Base-by-base conservation (phyloP, 2,888 invertebrate species). In the Listrodromus nycthemerus region DNA sequence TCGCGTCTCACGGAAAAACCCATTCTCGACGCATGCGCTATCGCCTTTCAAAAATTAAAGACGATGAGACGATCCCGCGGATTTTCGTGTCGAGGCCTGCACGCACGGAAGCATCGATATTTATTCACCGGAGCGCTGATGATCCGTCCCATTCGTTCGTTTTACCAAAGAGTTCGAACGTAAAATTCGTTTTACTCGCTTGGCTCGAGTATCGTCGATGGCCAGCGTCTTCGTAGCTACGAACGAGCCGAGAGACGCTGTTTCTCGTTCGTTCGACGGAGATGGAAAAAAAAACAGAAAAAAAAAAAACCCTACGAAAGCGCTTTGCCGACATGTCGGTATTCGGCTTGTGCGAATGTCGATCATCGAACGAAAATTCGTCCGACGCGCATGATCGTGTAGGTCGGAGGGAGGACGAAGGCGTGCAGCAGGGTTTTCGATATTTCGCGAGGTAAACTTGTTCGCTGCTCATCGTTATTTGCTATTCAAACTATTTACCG, bases 381-480 rank as follows among this genome's bases (percentile, higher is more conserved):
- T 37, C 33, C 55, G 55, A 75, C 30, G 45, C 21, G 74, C 58
- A 37, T 24, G 55, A 74, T 74, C 37, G 70, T 69, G 74, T 78
- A 52, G 65, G 65, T 61, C 10, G 79, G 45, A 21, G 30, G 79
- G 45, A 21, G 30, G 45, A 66, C 33, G 10, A 30, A 67, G 77
- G 77, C 37, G 61, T 73, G 67, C 77, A 77, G 82, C 73, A 67
- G 82, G 66, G 77, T 67, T 33, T 78, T 50, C 61, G 52, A 77
- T 73, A 48, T 30, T 30, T 48, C 58, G 75, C 66, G 82, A 79
- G 66, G 71, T 65, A 83, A 70, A 63, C 65, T 79, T 37, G 55
- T 30, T 33, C 70, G 65, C 61, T 79, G 66, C 79, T 66, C 71
- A 80, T 79, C 75, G 61, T 37, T 71, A 27, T 69, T 50, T 37